Conservation (phyloP, 1,140 invertebrate species). For the Drosophila triauraria region DNA sequence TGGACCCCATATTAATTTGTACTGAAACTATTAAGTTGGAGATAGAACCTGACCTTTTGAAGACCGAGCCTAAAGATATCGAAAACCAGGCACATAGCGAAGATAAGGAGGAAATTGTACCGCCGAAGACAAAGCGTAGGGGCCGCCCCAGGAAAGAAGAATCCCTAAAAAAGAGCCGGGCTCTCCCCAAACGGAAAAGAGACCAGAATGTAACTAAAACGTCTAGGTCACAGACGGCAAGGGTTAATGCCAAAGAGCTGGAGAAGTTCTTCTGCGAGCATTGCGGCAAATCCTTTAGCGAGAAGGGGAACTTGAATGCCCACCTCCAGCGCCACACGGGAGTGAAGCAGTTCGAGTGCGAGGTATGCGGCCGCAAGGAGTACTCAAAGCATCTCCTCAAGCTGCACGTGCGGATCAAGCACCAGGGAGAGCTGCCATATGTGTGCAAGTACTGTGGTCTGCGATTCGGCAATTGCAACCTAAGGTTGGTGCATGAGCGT, state of each 20-base stretch:
- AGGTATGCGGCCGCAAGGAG: constrained; percentile 51
- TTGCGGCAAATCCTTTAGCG: constrained; percentile 51
- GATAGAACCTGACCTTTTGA: background rate
- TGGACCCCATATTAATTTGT: background rate
- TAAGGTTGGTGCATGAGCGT: constrained; percentile 43
- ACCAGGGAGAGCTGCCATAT: constrained; percentile 53
- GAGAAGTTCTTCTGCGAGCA: constrained; percentile 38
- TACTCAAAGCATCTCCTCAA: constrained; percentile 51
- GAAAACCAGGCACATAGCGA: background rate
- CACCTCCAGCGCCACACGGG: constrained; percentile 41
- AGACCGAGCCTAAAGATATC: background rate
- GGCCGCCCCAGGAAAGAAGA: background rate
- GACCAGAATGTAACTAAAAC: background rate
- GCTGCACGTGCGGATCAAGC: constrained; percentile 45
- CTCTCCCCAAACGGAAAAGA: background rate
- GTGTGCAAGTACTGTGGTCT: constrained; percentile 53
- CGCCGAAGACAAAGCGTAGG: background rate
- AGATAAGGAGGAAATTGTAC: background rate
- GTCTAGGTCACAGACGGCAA: background rate
- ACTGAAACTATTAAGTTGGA: background rate
- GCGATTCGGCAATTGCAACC: constrained; percentile 45
- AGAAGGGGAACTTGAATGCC: constrained; percentile 51
- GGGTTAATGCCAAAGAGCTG: background rate
- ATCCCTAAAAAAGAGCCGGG: background rate
- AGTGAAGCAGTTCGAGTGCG: constrained; percentile 42